These are phyloP conservation scores for Sprattus sprattus DNA, from an alignment of 2,113 vertebrate genomes.

Conservation along the genomic window DNA sequence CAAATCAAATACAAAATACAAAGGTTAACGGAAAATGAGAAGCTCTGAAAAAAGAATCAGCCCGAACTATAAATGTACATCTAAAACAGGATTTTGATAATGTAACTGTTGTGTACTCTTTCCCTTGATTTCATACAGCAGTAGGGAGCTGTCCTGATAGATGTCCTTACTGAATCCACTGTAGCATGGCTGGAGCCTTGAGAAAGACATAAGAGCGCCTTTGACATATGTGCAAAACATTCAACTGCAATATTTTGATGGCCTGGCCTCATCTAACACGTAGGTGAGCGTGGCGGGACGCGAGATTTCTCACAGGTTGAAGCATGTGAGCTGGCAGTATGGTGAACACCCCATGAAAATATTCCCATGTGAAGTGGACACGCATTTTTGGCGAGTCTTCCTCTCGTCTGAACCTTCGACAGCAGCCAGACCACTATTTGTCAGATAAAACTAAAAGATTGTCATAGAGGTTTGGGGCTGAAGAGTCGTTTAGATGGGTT, in stretches of 20 bases:
- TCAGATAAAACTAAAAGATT: neutral
- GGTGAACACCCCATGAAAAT: neutral
- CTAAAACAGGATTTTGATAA: neutral
- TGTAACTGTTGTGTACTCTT: neutral
- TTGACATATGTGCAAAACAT: neutral
- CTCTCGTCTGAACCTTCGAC: neutral
- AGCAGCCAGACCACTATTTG: neutral
- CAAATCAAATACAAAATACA: neutral
- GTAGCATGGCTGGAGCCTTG: neutral
- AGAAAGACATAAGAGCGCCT: neutral
- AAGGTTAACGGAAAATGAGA: neutral
- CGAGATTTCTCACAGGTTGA: conserved; percentile 6
- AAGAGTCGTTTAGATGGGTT: neutral
- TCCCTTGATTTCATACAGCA: neutral
- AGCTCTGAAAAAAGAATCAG: neutral
- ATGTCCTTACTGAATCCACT: neutral
- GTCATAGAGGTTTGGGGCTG: neutral
- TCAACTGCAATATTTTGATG: neutral
- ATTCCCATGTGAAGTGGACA: neutral
- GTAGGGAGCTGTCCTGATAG: neutral
- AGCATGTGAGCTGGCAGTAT: conserved; percentile 3
- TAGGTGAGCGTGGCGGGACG: neutral
- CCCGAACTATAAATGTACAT: neutral
- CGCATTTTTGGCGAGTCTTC: neutral
- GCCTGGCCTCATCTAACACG: neutral